Conservation (phyloP, 1,140 invertebrate species). For the Lordiphosa collinella region DNA sequence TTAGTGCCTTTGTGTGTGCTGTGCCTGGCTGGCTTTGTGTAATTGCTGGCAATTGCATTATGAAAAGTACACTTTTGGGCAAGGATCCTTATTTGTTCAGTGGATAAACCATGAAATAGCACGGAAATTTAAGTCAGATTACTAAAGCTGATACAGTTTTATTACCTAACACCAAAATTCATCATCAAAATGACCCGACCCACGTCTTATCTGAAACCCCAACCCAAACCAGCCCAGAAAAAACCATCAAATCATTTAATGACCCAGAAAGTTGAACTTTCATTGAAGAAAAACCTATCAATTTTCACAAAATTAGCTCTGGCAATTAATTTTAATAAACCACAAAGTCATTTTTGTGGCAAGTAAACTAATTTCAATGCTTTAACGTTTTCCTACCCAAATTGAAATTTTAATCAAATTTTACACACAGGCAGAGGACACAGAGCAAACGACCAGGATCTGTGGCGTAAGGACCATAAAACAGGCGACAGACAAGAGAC, state of each 20-base stretch:
- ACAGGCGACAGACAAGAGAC: slow-evolving; percentile 17
- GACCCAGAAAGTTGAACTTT: slow-evolving; percentile 38
- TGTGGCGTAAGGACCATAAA: slow-evolving; percentile 22
- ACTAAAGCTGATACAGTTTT: not conserved
- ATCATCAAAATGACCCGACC: not conserved
- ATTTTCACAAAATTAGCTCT: slow-evolving; percentile 17
- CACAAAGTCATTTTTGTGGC: slow-evolving; percentile 36
- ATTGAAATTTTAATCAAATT: slow-evolving; percentile 62
- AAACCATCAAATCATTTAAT: slow-evolving; percentile 46
- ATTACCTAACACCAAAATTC: not conserved
- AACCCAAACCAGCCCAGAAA: not conserved
- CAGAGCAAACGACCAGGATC: not conserved
- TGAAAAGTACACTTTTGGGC: slow-evolving; percentile 50
- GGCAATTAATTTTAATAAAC: slow-evolving; percentile 58
- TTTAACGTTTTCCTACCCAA: slow-evolving; percentile 2
- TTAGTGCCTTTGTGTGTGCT: slow-evolving; percentile 1
- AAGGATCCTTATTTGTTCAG: slow-evolving; percentile 3
- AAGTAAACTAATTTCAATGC: slow-evolving; percentile 31
- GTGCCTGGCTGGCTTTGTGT: slow-evolving; percentile 20
- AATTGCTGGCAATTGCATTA: slow-evolving; percentile 68
- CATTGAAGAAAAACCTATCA: slow-evolving; percentile 16
- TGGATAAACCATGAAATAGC: slow-evolving; percentile 8
- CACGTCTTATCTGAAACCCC: not conserved
- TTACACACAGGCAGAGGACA: not conserved
- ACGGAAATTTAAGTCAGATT: no score